Evolutionary conservation across 2,113 vertebrate species (phyloP).

Genomic region (Cololabis saira): DNA sequence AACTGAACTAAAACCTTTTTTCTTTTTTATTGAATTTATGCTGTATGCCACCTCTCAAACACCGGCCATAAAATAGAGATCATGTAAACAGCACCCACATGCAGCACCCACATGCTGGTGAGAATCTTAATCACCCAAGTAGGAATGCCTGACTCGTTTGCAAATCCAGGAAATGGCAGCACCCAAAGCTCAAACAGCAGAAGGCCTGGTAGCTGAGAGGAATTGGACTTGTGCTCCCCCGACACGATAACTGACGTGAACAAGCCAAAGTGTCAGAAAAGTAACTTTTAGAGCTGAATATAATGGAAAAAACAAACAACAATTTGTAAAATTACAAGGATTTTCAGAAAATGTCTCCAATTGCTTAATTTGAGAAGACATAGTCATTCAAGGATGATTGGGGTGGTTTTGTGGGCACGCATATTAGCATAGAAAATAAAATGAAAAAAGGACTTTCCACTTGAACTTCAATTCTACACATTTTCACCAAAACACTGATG

Average conservation of each 20-base stretch:
- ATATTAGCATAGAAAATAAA: too few species aligned
- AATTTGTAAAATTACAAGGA: too few species aligned
- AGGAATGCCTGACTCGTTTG: not conserved
- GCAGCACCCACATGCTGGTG: not conserved
- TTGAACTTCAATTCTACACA: too few species aligned
- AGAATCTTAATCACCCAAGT: slow-evolving; percentile 1
- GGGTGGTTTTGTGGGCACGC: too few species aligned
- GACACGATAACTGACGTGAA: not conserved
- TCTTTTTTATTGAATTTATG: not conserved
- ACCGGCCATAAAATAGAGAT: not conserved
- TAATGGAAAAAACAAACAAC: not conserved
- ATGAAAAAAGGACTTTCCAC: too few species aligned
- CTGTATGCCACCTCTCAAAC: not conserved
- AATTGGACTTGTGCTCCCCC: not conserved
- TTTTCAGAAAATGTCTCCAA: too few species aligned
- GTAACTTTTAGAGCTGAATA: not conserved
- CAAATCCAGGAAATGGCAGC: not conserved
- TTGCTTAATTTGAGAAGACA: too few species aligned
- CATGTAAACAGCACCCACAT: not conserved
- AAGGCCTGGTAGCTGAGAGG: not conserved
- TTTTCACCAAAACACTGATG: too few species aligned
- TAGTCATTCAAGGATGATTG: too few species aligned
- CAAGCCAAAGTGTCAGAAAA: not conserved
- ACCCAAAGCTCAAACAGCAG: not conserved
- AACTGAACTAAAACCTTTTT: not conserved